Percentiles rank a stretch among this genome's conserved stretches.
These are phyloP conservation scores for Threskiornis aethiopicus DNA, from an alignment of 2,797 vertebrate species.

Conservation along the genomic window DNA sequence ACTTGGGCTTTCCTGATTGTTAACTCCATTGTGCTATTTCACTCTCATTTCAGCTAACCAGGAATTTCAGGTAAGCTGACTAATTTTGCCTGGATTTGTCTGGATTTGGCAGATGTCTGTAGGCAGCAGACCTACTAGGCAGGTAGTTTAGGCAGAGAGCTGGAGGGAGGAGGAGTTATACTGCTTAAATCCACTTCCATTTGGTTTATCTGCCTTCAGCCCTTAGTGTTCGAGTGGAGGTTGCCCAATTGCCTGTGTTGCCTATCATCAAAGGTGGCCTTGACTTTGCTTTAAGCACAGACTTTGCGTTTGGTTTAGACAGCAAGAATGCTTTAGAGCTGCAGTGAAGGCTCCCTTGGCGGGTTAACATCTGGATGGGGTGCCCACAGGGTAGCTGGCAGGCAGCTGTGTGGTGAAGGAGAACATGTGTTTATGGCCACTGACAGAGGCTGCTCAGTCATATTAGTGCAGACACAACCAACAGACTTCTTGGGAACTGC, in stretches of 20 bases:
- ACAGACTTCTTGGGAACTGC: not conserved
- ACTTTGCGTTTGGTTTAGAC: not conserved
- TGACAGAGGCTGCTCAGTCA: not conserved
- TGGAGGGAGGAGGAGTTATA: not conserved
- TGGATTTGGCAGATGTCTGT: not conserved
- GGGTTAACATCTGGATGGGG: not conserved
- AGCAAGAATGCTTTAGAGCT: not conserved
- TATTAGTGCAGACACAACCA: not conserved
- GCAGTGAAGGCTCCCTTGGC: not conserved
- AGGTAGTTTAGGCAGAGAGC: not conserved
- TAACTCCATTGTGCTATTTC: not conserved
- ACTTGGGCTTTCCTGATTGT: not conserved
- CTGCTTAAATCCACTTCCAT: not conserved
- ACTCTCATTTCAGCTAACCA: not conserved
- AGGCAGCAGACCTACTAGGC: not conserved
- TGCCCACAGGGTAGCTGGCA: not conserved
- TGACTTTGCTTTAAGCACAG: not conserved
- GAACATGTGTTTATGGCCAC: not conserved
- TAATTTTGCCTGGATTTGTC: not conserved
- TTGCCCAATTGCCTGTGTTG: not conserved
- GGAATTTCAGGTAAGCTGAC: not conserved
- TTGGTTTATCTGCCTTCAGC: not conserved
- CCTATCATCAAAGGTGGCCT: not conserved
- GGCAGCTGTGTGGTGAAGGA: not conserved
- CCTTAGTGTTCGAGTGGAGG: not conserved